A percentile compares a stretch with the other conserved stretches of the same genome.
Evolutionary conservation across 1,140 invertebrate genomes (phyloP).

Genomic region (Stegodyphus mimosarum): DNA sequence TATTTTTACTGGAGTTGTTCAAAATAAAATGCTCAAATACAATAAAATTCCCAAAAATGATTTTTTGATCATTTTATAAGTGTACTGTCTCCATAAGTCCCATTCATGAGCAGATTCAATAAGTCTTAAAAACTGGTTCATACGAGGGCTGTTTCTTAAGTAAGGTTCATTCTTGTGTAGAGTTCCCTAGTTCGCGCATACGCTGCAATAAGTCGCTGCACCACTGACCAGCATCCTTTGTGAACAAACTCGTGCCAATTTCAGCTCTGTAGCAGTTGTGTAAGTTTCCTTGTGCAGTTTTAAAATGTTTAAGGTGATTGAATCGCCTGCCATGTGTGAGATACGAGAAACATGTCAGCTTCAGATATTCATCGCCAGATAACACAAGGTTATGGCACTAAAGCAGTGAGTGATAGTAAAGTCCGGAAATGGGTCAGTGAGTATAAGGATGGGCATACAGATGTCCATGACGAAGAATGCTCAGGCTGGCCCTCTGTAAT

Average conservation of each 20-base stretch:
- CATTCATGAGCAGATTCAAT: no score
- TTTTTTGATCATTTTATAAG: no score
- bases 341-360: no score
- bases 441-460: constrained; percentile 1
- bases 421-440: constrained; percentile 14
- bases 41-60: no score
- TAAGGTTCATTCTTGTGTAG: not conserved
- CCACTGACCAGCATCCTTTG: not conserved
- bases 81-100: no score
- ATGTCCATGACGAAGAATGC: constrained; percentile 14
- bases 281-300: not conserved
- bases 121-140: no score
- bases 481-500: constrained; percentile 11
- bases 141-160: constrained; percentile 9
- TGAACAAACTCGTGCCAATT: not conserved
- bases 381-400: not conserved
- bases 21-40: no score
- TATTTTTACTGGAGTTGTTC: no score
- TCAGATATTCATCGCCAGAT: no score
- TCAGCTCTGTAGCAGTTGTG: constrained; percentile 4
- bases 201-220: not conserved
- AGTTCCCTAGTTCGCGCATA: not conserved
- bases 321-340: constrained; percentile 10
- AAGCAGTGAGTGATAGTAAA: not conserved
- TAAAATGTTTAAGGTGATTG: constrained; percentile 3